Conservation (phyloP, 2,888 invertebrate species). For the Laspeyria flexula region DNA sequence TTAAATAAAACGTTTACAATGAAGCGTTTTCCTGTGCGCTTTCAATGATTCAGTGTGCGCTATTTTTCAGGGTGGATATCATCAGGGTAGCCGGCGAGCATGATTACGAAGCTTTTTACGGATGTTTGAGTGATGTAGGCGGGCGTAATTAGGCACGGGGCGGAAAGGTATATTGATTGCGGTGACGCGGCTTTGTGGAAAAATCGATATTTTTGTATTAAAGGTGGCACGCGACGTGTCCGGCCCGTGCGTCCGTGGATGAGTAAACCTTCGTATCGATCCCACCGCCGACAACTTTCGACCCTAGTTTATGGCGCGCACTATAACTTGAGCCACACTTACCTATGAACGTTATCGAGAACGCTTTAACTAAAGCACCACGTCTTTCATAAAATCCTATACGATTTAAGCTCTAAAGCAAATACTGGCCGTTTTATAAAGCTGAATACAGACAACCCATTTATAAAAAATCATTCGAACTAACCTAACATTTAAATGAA, state of each 20-base stretch:
- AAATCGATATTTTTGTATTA: slow-evolving; percentile 85
- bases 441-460: background rate
- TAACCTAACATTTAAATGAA: too few relatives aligned
- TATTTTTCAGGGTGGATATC: slow-evolving; percentile 77
- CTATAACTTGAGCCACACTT: slow-evolving; percentile 69
- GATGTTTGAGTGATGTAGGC: slow-evolving; percentile 82
- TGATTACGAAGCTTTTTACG: slow-evolving; percentile 77
- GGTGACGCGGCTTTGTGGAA: slow-evolving; percentile 84
- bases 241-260: slow-evolving; percentile 76
- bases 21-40: slow-evolving; percentile 85
- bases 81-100: slow-evolving; percentile 57
- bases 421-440: background rate
- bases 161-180: slow-evolving; percentile 86
- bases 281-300: slow-evolving; percentile 68
- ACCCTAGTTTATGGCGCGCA: slow-evolving; percentile 75
- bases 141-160: slow-evolving; percentile 84
- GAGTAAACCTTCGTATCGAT: slow-evolving; percentile 80
- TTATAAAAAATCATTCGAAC: background rate
- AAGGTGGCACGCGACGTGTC: slow-evolving; percentile 84
- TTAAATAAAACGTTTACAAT: slow-evolving; percentile 86
- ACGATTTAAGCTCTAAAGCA: slow-evolving; percentile 23
- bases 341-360: slow-evolving; percentile 54
- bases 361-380: slow-evolving; percentile 52
- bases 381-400: slow-evolving; percentile 54
- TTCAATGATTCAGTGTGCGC: slow-evolving; percentile 82